A percentile compares a stretch with the other conserved stretches of the same genome.
These are phyloP conservation scores for Pocillopora grandis DNA, from an alignment of 92 coral and sea anemone species.

Conservation along the genomic window DNA sequence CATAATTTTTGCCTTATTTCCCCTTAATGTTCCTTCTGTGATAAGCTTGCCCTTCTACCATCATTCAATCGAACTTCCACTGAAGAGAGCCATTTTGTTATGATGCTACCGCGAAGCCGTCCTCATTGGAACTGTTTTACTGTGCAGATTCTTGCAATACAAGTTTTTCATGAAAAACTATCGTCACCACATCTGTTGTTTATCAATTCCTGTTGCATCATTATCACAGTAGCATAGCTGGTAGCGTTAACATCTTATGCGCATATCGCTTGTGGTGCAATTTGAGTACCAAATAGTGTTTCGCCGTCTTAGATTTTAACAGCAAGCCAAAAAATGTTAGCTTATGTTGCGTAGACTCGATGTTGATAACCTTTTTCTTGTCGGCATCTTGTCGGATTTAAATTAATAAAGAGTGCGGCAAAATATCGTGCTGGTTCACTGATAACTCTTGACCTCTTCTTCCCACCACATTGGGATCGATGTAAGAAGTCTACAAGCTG, in stretches of 20 bases:
- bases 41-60: too few relatives aligned
- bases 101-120: too few relatives aligned
- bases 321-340: background rate
- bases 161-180: background rate
- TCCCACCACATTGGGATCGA: background rate
- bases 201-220: background rate
- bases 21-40: too few relatives aligned
- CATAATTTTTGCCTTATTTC: too few relatives aligned
- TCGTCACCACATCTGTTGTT: background rate
- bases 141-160: too few relatives aligned
- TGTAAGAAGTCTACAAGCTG: background rate
- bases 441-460: background rate
- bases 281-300: background rate
- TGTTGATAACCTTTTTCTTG: conserved; percentile 5
- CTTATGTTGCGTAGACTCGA: conserved; percentile 3
- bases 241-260: background rate
- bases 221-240: too few relatives aligned
- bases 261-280: background rate
- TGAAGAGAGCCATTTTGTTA: too few relatives aligned
- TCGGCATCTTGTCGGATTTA: background rate
- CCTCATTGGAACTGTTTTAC: too few relatives aligned
- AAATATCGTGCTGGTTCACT: background rate
- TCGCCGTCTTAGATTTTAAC: background rate
- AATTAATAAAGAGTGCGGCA: background rate
- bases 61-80: too few relatives aligned